Conservation (phyloP, 1,140 invertebrate genomes). For the Gonioctena quinquepunctata region DNA sequence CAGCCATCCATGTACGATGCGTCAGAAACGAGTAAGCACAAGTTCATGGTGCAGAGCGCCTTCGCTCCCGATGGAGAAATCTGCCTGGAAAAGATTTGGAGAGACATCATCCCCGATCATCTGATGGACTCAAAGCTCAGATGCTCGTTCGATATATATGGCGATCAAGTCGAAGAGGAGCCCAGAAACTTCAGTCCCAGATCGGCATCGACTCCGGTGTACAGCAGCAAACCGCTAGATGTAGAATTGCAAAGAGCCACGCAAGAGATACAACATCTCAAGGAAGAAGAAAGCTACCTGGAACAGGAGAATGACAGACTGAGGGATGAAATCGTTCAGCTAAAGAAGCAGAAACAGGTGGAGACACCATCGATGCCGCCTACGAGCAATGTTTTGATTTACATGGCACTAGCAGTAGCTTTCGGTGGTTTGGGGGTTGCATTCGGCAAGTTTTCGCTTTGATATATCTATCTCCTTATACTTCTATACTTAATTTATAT, state of each 20-base stretch:
- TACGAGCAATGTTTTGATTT: slow-evolving; percentile 8
- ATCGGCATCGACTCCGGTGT: slow-evolving; percentile 15
- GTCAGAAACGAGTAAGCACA: slow-evolving; percentile 96
- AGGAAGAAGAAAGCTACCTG: slow-evolving; percentile 62
- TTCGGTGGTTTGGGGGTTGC: slow-evolving; percentile 42
- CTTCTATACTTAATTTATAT: too few relatives aligned
- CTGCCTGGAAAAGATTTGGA: slow-evolving; percentile 82
- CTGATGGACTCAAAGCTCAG: slow-evolving; percentile 94
- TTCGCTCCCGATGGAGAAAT: slow-evolving; percentile 79
- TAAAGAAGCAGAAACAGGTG: slow-evolving; percentile 63
- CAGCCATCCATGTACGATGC: slow-evolving; percentile 95
- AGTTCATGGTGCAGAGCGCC: slow-evolving; percentile 99
- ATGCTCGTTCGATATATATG: slow-evolving; percentile 89
- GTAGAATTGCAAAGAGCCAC: slow-evolving; percentile 68
- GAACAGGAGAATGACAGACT: slow-evolving; percentile 54
- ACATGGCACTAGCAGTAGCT: slow-evolving; percentile 32
- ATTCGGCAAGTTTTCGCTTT: slow-evolving; percentile 50
- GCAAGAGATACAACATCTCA: slow-evolving; percentile 68
- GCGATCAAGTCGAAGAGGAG: slow-evolving; percentile 50
- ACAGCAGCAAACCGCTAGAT: slow-evolving; percentile 44
- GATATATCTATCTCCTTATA: too few relatives aligned
- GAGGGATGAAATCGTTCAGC: slow-evolving; percentile 77
- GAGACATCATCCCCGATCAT: slow-evolving; percentile 77
- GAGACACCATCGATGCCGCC: neutral
- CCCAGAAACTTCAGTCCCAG: slow-evolving; percentile 42